phyloP scores from a whole-genome alignment of 2,888 invertebrate genomes.

The Anthrax anthrax region DNA sequence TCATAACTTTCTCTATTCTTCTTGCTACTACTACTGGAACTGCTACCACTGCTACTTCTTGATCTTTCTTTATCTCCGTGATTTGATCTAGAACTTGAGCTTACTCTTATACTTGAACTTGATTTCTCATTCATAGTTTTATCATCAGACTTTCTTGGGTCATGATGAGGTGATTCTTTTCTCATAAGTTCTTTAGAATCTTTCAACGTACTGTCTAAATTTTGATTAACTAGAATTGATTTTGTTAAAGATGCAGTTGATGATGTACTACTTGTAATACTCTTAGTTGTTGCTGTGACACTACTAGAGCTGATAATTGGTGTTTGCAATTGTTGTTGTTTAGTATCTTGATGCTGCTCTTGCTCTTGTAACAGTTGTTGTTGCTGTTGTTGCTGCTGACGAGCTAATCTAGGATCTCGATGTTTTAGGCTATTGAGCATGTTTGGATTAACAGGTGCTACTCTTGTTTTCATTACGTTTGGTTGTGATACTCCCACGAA shows the following conservation, averaged over 20 bases:
- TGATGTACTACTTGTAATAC: too few species aligned
- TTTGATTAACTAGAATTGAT: neutral
- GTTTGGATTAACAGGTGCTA: slow-evolving; percentile 41
- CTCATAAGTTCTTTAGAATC: neutral
- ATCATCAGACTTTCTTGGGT: neutral
- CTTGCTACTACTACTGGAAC: neutral
- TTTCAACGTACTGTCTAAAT: neutral
- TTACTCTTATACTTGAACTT: neutral
- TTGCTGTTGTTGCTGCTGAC: slow-evolving; percentile 27
- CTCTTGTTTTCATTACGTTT: slow-evolving; percentile 28
- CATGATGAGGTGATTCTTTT: neutral
- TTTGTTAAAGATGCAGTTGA: neutral
- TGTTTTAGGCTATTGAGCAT: slow-evolving; percentile 32
- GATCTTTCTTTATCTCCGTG: too few species aligned
- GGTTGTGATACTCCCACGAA: slow-evolving; percentile 13
- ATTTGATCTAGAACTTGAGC: neutral
- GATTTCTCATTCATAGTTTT: neutral
- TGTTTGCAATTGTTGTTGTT: slow-evolving; percentile 11
- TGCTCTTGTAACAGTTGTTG: slow-evolving; percentile 13
- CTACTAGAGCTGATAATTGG: too few species aligned
- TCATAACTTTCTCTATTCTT: neutral
- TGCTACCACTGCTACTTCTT: too few species aligned
- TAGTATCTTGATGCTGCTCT: slow-evolving; percentile 6
- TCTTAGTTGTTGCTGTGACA: neutral
- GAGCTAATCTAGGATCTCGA: slow-evolving; percentile 35